Percentiles rank a stretch among this genome's conserved stretches.
These are phyloP conservation scores for Eulimnadia texana DNA, from an alignment of 1,140 invertebrate genomes.

Conservation along the genomic window DNA sequence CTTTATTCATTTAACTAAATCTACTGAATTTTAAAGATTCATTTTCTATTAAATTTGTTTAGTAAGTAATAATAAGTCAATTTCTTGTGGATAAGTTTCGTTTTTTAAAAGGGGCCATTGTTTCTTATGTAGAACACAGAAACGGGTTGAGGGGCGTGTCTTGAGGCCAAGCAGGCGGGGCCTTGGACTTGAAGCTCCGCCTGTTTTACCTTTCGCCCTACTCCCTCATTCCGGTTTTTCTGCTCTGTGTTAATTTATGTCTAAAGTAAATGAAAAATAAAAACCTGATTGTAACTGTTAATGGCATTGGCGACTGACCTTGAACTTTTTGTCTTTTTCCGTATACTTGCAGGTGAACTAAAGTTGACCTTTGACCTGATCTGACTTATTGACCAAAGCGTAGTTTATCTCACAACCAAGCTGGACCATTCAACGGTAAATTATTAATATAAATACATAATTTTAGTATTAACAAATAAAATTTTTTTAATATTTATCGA, in stretches of 20 bases:
- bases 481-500: too few species aligned
- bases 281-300: neutral
- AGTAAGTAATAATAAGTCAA: too few species aligned
- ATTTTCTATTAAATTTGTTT: too few species aligned
- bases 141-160: neutral
- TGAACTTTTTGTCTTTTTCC: neutral
- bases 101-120: too few species aligned
- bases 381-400: too few species aligned
- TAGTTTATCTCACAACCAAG: neutral
- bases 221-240: neutral
- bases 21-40: too few species aligned
- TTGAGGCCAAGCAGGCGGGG: too few species aligned
- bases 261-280: neutral
- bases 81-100: too few species aligned
- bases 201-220: conserved; percentile 13
- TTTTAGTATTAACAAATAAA: too few species aligned
- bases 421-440: neutral
- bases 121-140: neutral
- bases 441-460: too few species aligned
- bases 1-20: too few species aligned
- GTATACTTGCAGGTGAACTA: neutral
- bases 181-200: too few species aligned
- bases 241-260: neutral
- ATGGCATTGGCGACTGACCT: neutral
- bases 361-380: neutral